phyloP scores from a whole-genome alignment of 1,140 invertebrate species.

The Campoletis sonorensis region DNA sequence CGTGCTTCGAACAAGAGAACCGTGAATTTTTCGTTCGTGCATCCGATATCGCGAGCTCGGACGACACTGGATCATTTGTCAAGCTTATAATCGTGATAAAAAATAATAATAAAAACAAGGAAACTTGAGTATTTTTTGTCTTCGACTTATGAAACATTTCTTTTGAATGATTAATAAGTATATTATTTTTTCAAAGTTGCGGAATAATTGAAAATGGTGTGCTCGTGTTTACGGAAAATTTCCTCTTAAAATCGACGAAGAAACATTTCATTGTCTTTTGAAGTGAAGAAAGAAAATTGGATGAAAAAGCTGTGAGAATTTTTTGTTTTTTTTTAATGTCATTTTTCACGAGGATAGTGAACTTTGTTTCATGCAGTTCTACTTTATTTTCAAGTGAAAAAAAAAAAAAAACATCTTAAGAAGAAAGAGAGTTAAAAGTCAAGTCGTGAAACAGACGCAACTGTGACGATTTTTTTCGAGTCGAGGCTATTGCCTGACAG shows the following conservation, averaged over 20 bases:
- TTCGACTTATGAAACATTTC: neutral
- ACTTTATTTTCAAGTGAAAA: slow-evolving; percentile 8
- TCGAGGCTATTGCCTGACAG: slow-evolving; percentile 1
- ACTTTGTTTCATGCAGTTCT: neutral
- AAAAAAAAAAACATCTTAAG: neutral
- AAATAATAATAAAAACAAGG: neutral
- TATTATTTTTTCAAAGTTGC: no score
- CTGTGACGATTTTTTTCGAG: slow-evolving; percentile 34
- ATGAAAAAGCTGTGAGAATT: neutral
- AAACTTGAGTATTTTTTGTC: neutral
- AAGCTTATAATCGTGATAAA: neutral
- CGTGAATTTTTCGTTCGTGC: neutral
- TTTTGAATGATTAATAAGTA: no score
- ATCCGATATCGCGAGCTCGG: neutral
- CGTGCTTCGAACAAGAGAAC: neutral
- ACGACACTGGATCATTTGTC: neutral
- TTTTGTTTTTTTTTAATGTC: neutral
- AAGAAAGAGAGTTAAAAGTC: neutral
- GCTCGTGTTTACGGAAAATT: no score
- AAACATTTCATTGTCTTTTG: no score
- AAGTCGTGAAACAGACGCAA: slow-evolving; percentile 42
- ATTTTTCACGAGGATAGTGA: no score
- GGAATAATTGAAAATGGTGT: no score
- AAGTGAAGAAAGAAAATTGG: no score
- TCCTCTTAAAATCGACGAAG: no score